phyloP scores from a whole-genome alignment of 2,888 invertebrate genomes.

The Cerceris rybyensis region DNA sequence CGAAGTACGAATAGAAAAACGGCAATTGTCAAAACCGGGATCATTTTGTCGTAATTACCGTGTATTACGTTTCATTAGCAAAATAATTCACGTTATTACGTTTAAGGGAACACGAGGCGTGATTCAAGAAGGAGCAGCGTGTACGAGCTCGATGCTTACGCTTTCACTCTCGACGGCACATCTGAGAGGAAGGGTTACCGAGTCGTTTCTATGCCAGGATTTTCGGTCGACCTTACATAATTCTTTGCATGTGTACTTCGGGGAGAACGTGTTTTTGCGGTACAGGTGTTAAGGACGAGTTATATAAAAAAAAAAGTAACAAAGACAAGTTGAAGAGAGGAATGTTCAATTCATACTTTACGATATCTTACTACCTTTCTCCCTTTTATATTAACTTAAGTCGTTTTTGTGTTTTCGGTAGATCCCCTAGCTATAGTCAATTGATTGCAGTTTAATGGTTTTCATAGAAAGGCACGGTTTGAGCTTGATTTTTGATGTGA shows the following conservation, averaged over 20 bases:
- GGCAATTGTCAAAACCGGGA: background rate
- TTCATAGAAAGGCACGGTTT: too few species aligned
- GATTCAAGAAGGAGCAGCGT: constrained; percentile 13
- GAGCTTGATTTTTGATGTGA: too few species aligned
- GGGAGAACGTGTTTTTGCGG: background rate
- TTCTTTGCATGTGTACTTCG: constrained; percentile 13
- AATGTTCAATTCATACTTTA: too few species aligned
- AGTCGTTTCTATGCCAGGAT: constrained; percentile 66
- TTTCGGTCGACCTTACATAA: constrained; percentile 73
- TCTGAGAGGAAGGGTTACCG: constrained; percentile 70
- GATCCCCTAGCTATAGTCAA: too few species aligned
- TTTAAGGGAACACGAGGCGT: constrained; percentile 11
- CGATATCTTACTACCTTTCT: too few species aligned
- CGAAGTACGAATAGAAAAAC: constrained; percentile 7
- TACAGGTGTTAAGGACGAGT: background rate
- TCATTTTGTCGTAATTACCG: constrained; percentile 25
- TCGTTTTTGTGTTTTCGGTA: too few species aligned
- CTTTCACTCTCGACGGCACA: constrained; percentile 79
- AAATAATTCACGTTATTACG: background rate
- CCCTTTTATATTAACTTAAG: too few species aligned
- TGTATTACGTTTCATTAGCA: background rate
- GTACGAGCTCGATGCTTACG: constrained; percentile 63
- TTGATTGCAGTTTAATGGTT: too few species aligned
- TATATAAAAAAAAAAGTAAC: background rate
- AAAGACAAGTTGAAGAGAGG: too few species aligned